A percentile compares a stretch with the other conserved stretches of the same genome.
phyloP scores from a whole-genome alignment of 2,888 invertebrate genomes.

The Catonia carolina region DNA sequence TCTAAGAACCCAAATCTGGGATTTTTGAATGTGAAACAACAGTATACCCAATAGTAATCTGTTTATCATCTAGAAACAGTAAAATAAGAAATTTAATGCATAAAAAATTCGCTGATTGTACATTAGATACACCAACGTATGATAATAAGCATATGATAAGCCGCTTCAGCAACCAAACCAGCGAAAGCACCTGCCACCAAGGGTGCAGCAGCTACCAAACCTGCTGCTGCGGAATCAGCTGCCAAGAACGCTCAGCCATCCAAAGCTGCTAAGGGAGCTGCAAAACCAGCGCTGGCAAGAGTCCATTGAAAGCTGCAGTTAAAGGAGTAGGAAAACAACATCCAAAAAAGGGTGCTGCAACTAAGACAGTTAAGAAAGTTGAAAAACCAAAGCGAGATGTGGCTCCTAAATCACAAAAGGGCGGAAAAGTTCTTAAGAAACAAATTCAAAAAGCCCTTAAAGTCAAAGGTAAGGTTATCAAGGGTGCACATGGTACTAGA shows the following conservation, averaged over 20 bases:
- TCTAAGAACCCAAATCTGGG: no score
- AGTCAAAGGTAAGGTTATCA: constrained; percentile 81
- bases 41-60: no score
- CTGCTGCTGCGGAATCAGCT: constrained; percentile 39
- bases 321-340: constrained; percentile 42
- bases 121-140: no score
- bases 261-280: constrained; percentile 30
- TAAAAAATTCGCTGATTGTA: no score
- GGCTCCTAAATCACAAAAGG: constrained; percentile 49
- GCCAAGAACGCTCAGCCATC: background rate
- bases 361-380: constrained; percentile 43
- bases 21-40: no score
- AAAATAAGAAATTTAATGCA: no score
- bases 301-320: constrained; percentile 36
- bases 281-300: constrained; percentile 42
- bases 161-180: constrained; percentile 34
- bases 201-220: constrained; percentile 28
- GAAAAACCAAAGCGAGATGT: constrained; percentile 52
- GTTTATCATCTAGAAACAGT: no score
- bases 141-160: no score
- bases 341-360: constrained; percentile 37
- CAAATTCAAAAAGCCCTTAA: constrained; percentile 72
- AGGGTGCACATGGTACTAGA: constrained; percentile 84
- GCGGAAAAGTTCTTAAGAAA: constrained; percentile 44
- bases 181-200: constrained; percentile 35